Conservation (phyloP, 2,113 vertebrate genomes). For the Rhinichthys klamathensis region DNA sequence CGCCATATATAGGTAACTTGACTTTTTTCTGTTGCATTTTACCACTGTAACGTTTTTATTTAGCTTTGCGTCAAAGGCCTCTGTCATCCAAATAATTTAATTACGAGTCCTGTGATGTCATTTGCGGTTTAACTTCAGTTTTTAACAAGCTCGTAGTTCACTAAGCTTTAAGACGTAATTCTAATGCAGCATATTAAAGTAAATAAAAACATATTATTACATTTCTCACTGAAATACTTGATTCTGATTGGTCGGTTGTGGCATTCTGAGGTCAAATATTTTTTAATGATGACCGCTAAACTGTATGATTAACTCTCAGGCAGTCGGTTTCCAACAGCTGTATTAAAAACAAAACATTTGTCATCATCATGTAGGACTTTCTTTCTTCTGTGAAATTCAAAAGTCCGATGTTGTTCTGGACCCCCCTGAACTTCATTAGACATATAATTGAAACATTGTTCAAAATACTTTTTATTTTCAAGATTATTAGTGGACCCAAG, state of each 20-base stretch:
- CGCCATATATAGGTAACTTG: too few species aligned
- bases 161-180: background rate
- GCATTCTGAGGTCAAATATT: background rate
- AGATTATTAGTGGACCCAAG: too few species aligned
- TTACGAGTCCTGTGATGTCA: background rate
- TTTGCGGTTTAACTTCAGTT: constrained; percentile 11
- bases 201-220: background rate
- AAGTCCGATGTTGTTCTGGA: background rate
- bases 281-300: too few species aligned
- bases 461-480: background rate
- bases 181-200: background rate
- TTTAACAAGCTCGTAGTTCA: constrained; percentile 38
- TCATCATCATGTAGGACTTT: too few species aligned
- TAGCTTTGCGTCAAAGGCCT: background rate
- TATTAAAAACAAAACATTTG: too few species aligned
- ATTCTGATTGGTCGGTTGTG: background rate
- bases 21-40: too few species aligned
- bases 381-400: too few species aligned
- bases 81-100: background rate
- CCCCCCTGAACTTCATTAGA: background rate
- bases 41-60: background rate
- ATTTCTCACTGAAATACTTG: background rate
- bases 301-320: too few species aligned
- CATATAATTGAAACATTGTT: background rate
- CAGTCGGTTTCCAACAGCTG: too few species aligned